A percentile compares a stretch with the other conserved stretches of the same genome.
phyloP scores from a whole-genome alignment of 2,113 vertebrate genomes.

The Hyaena hyaena region DNA sequence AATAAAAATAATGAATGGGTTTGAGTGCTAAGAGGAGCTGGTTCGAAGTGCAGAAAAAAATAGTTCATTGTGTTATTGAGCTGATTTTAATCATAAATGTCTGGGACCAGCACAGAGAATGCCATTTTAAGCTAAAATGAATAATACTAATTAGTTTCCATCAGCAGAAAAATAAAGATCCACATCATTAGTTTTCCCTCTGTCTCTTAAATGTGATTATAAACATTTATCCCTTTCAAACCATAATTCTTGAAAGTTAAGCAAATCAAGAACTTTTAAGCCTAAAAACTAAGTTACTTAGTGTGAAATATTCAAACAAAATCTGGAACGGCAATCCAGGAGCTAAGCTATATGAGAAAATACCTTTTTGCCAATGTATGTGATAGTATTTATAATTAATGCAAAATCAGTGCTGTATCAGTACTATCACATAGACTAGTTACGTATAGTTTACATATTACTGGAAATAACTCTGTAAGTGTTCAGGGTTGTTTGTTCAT shows the following conservation, averaged over 20 bases:
- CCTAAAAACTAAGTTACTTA: slow-evolving; percentile 25
- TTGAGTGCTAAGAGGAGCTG: background rate
- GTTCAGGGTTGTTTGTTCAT: background rate
- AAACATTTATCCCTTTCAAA: slow-evolving; percentile 55
- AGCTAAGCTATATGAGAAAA: slow-evolving; percentile 26
- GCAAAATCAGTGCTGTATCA: too few relatives aligned
- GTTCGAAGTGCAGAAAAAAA: slow-evolving; percentile 58
- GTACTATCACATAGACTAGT: background rate
- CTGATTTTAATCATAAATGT: slow-evolving; percentile 66
- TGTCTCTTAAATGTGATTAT: slow-evolving; percentile 35
- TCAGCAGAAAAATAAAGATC: slow-evolving; percentile 52
- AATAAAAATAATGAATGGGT: slow-evolving; percentile 67
- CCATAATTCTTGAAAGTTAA: slow-evolving; percentile 39
- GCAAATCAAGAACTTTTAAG: slow-evolving; percentile 11
- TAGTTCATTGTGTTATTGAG: slow-evolving; percentile 32
- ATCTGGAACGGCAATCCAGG: slow-evolving; percentile 18
- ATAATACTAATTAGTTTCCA: slow-evolving; percentile 60
- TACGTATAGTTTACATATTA: background rate
- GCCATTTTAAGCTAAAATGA: slow-evolving; percentile 63
- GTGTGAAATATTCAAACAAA: slow-evolving; percentile 22
- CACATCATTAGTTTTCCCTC: slow-evolving; percentile 31
- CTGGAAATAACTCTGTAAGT: background rate
- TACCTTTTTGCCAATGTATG: slow-evolving; percentile 8
- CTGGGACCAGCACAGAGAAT: slow-evolving; percentile 35
- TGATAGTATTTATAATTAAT: background rate